These are phyloP conservation scores for Microtus montanus DNA, from an alignment of 2,113 vertebrate species.

Conservation along the genomic window DNA sequence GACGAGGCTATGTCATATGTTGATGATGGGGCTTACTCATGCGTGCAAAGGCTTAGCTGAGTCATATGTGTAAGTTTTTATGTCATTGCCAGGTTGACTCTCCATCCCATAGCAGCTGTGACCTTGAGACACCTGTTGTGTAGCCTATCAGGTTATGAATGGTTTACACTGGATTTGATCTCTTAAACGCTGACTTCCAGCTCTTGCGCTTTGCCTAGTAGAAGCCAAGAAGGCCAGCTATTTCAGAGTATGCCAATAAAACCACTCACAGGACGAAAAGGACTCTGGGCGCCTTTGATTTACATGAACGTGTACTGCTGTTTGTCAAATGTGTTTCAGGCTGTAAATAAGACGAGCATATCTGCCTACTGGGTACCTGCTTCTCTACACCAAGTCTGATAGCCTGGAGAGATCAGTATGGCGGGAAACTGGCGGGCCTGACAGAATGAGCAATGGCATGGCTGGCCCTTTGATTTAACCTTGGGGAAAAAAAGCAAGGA, in stretches of 20 bases:
- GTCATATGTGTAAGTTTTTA: background rate
- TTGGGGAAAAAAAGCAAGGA: background rate
- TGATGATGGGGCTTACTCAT: too few relatives aligned
- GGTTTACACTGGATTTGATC: background rate
- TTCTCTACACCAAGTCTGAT: background rate
- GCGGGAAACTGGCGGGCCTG: background rate
- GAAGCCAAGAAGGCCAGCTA: background rate
- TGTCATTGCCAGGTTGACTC: background rate
- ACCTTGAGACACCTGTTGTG: background rate
- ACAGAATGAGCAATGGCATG: background rate
- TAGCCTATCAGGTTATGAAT: background rate
- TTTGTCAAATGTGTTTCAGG: conserved; percentile 23
- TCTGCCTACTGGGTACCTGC: background rate
- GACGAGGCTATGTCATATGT: too few relatives aligned
- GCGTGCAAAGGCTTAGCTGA: too few relatives aligned
- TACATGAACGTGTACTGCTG: background rate
- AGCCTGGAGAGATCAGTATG: conserved; percentile 26
- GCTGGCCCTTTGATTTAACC: background rate
- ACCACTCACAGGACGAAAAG: background rate
- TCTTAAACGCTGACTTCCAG: conserved; percentile 8
- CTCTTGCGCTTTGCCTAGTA: background rate
- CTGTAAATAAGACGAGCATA: conserved; percentile 18
- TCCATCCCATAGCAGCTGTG: too few relatives aligned
- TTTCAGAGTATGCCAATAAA: conserved; percentile 57
- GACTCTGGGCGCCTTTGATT: conserved; percentile 2